Evolutionary conservation across 2,797 vertebrate species (phyloP).

Genomic region (Melopsittacus undulatus): DNA sequence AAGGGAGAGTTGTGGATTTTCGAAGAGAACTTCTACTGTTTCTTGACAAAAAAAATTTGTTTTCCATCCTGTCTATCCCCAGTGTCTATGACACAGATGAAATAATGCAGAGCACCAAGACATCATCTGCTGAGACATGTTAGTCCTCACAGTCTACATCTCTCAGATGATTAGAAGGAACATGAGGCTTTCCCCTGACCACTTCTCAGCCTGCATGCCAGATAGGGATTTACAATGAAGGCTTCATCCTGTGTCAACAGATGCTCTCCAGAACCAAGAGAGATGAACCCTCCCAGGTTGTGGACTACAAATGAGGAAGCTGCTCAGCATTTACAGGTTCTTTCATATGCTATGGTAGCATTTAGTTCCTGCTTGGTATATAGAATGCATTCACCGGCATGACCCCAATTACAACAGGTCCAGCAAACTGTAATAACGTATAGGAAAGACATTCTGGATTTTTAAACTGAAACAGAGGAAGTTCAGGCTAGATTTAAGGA

Average conservation of each 20-base stretch:
- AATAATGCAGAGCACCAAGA: not conserved
- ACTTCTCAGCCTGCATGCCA: not conserved
- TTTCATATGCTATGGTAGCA: accelerated
- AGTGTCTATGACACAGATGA: not conserved
- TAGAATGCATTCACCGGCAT: accelerated
- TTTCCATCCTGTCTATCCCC: not conserved
- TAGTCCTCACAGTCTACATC: not conserved
- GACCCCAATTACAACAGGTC: not conserved
- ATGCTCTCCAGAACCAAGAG: not conserved
- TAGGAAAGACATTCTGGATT: not conserved
- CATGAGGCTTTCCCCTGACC: not conserved
- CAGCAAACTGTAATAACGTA: too few species aligned
- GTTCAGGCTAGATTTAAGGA: not conserved
- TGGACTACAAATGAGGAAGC: not conserved
- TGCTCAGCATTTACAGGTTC: not conserved
- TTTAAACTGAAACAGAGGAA: not conserved
- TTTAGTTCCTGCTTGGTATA: not conserved
- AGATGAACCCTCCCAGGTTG: too few species aligned
- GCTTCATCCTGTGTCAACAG: accelerated
- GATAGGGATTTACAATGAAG: too few species aligned
- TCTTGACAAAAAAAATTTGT: not conserved
- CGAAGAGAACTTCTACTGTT: not conserved
- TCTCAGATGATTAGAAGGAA: not conserved
- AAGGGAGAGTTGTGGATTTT: not conserved
- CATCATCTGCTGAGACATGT: not conserved